Percentiles rank a stretch among this genome's conserved stretches.
phyloP scores from a whole-genome alignment of 2,113 vertebrate species.

The Microcebus ravelobensis region DNA sequence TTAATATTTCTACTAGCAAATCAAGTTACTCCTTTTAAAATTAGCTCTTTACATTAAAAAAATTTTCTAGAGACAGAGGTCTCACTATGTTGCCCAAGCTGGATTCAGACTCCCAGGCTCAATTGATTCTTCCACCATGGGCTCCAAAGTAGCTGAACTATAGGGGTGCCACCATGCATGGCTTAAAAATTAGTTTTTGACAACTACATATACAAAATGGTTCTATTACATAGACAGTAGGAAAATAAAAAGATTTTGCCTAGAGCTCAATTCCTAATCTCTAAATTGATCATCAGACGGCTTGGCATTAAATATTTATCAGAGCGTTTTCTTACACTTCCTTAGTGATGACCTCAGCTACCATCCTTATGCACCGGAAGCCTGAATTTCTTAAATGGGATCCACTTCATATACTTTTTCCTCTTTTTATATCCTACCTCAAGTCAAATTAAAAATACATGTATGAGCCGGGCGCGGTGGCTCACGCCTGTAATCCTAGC shows the following conservation, averaged over 20 bases:
- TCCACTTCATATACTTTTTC: neutral
- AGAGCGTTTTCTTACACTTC: neutral
- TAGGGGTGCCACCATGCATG: no score
- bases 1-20: neutral
- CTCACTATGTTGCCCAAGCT: no score
- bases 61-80: no score
- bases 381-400: neutral
- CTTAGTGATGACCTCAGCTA: neutral
- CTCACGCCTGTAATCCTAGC: no score
- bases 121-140: no score
- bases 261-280: neutral
- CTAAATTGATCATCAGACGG: neutral
- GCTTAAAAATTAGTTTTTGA: no score
- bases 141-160: no score
- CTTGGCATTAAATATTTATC: neutral
- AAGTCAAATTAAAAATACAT: constrained; percentile 3
- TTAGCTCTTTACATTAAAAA: neutral
- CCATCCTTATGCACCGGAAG: neutral
- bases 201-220: no score
- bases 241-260: neutral
- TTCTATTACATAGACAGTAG: no score
- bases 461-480: no score
- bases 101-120: no score
- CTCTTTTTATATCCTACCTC: neutral
- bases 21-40: neutral